Evolutionary conservation across 1,140 invertebrate genomes (phyloP).

Genomic region (Halesus radiatus): DNA sequence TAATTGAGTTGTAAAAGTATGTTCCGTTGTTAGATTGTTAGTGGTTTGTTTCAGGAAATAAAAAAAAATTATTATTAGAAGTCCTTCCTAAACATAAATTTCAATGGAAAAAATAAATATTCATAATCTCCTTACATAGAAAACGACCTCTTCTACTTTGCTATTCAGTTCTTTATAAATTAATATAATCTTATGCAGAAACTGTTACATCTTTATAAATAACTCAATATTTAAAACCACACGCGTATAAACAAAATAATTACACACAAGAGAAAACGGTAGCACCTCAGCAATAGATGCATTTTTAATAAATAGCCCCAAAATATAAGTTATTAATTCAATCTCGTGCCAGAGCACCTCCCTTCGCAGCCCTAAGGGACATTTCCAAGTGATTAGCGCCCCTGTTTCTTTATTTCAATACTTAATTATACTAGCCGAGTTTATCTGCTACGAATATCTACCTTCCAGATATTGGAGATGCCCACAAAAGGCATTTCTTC

Average conservation of each 20-base stretch:
- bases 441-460: slow-evolving; percentile 34
- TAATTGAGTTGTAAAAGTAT: slow-evolving; percentile 35
- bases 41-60: slow-evolving; percentile 27
- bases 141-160: too few relatives aligned
- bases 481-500: slow-evolving; percentile 11
- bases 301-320: slow-evolving; percentile 20
- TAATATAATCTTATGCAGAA: too few relatives aligned
- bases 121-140: too few relatives aligned
- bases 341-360: slow-evolving; percentile 2
- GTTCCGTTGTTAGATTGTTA: slow-evolving; percentile 35
- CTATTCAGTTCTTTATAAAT: too few relatives aligned
- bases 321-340: slow-evolving; percentile 17
- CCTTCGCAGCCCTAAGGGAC: slow-evolving; percentile 60
- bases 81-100: too few relatives aligned
- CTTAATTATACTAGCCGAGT: slow-evolving; percentile 69
- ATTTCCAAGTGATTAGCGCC: slow-evolving; percentile 71
- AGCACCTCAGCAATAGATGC: slow-evolving; percentile 12
- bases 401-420: slow-evolving; percentile 74
- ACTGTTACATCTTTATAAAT: too few relatives aligned
- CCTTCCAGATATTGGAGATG: slow-evolving; percentile 9
- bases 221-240: too few relatives aligned
- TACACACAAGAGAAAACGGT: background rate
- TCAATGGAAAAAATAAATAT: too few relatives aligned
- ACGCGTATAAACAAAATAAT: too few relatives aligned
- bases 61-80: background rate